Evolutionary conservation across 2,113 vertebrate species (phyloP).

Genomic region (Carassius auratus): DNA sequence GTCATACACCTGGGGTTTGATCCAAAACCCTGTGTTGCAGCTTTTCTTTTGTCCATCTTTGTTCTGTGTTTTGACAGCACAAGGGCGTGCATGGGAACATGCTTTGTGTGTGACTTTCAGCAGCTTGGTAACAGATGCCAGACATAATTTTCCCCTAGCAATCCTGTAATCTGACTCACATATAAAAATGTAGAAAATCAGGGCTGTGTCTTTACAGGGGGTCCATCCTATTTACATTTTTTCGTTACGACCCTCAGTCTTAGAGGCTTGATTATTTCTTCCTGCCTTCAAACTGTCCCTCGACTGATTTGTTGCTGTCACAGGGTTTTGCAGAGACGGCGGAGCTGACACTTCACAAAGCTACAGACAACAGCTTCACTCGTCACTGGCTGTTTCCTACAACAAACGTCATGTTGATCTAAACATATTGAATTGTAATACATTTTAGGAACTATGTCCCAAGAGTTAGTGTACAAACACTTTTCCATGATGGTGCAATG

Average conservation of each 20-base stretch:
- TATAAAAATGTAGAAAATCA: not conserved
- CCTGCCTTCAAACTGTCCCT: not conserved
- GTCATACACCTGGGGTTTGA: not conserved
- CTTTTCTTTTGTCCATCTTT: not conserved
- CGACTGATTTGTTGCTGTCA: not conserved
- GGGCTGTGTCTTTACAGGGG: not conserved
- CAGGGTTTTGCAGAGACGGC: too few species aligned
- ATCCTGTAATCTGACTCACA: constrained; percentile 23
- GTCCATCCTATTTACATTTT: not conserved
- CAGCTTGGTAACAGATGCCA: constrained; percentile 26
- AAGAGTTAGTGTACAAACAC: not conserved
- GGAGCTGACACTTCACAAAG: not conserved
- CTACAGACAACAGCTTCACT: not conserved
- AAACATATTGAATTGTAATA: not conserved
- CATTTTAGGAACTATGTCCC: not conserved
- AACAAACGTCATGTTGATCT: not conserved
- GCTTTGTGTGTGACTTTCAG: constrained; percentile 19
- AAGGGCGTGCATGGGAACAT: constrained; percentile 27
- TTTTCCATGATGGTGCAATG: not conserved
- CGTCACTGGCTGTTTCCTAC: not conserved
- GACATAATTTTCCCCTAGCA: constrained; percentile 20
- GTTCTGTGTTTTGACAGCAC: not conserved
- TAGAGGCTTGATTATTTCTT: not conserved
- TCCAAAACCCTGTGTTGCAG: not conserved
- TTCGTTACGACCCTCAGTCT: not conserved